Base-by-base conservation (phyloP, 2,113 vertebrate species). In the Syrmaticus mikado region DNA sequence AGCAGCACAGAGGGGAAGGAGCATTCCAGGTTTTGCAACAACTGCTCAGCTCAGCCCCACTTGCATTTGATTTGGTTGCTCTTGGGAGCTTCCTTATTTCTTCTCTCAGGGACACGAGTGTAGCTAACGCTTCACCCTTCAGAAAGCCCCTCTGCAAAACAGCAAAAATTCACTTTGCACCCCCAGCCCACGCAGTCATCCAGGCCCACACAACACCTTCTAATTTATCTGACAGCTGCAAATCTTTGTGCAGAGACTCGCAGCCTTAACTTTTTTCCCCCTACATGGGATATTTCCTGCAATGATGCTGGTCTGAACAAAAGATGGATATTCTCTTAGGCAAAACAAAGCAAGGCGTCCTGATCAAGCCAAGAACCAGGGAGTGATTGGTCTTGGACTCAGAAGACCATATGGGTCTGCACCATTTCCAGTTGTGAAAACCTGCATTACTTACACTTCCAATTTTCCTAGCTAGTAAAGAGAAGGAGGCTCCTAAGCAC, bases 191-290 rank as follows among this genome's bases (percentile, higher is more conserved):
- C 82, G 4, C 94, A 83, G 65, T 38, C 93, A 89, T 64, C n/a
- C 17, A 4, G 81, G 92, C 90, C 92, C 92, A 93, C 70, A 13
- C 21, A 17, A 48, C 91, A 81, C 82, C 82, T 85, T 14, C 0
- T 64, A 90, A 83, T 87, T 81, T 74, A 81, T 55, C 91, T 75
- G 91, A 87, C 93, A 90, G 28, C 57, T 3, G 17, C 13, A 67
- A 72, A 61, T 45, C 79, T 87, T 60, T 21, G 13, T 74, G 76
- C 43, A 52, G 50, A 87, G 5, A 71, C 70, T 82, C 72, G 25
- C 13, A 89, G 40, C 61, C 82, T 67, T 38, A 36, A 17, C 13
- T 66, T 64, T 8, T 27, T 40, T 52, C 7, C 8, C 10, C 14
- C 19, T 72, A 75, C 77, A 50, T 2, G 3, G 19, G 46, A 19